A percentile compares a stretch with the other conserved stretches of the same genome.
These are phyloP conservation scores for Mycogona germanica DNA, from an alignment of 2,888 invertebrate genomes.

Conservation along the genomic window DNA sequence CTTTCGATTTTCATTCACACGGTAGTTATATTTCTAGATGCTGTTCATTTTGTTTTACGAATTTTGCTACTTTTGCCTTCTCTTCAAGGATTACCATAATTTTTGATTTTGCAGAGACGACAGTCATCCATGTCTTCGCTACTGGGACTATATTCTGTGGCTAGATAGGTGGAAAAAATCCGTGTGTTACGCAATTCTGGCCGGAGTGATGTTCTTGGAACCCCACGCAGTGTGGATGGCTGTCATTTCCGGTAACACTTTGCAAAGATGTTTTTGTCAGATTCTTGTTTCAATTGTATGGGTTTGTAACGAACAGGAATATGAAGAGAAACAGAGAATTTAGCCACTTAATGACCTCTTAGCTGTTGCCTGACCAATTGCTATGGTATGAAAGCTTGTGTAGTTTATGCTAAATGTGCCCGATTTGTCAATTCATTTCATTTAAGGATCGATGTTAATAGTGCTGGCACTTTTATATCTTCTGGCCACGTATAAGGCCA, in stretches of 20 bases:
- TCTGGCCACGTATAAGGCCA: not conserved
- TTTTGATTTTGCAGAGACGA: conserved; percentile 34
- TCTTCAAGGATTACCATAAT: not conserved
- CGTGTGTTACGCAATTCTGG: conserved; percentile 35
- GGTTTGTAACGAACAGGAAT: too few relatives aligned
- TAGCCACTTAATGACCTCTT: too few relatives aligned
- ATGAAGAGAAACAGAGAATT: too few relatives aligned
- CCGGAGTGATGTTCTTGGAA: conserved; percentile 35
- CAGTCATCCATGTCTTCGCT: conserved; percentile 33
- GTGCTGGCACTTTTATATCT: not conserved
- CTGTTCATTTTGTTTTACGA: too few relatives aligned
- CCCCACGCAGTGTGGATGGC: conserved; percentile 28
- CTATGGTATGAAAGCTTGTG: too few relatives aligned
- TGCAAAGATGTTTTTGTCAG: too few relatives aligned
- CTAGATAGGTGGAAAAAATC: conserved; percentile 37
- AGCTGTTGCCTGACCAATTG: too few relatives aligned
- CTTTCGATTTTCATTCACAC: not conserved
- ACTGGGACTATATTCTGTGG: conserved; percentile 36
- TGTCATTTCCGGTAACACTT: not conserved
- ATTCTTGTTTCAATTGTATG: too few relatives aligned
- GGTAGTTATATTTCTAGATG: not conserved
- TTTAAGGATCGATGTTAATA: not conserved
- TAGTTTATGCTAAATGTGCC: too few relatives aligned
- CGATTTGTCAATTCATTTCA: too few relatives aligned
- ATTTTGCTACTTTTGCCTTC: too few relatives aligned